Percentiles rank a stretch among this genome's conserved stretches.
Conservation (phyloP, 2,888 invertebrate species). For the Ceriagrion tenellum region DNA sequence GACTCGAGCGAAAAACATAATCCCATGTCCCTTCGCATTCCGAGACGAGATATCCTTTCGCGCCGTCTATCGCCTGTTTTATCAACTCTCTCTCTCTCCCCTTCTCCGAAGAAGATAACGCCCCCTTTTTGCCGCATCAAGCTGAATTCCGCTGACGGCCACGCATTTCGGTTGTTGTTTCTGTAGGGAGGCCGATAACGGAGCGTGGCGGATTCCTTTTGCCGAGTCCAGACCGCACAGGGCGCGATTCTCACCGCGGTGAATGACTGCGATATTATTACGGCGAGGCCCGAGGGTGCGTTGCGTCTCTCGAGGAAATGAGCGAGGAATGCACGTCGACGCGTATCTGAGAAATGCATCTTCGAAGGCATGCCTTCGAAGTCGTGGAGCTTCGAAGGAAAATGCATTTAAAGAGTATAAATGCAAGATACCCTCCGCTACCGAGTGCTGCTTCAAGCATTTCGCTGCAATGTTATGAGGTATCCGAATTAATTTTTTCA, state of each 20-base stretch:
- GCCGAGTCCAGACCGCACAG: background rate
- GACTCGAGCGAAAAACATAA: no score
- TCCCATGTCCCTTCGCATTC: no score
- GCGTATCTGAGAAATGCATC: background rate
- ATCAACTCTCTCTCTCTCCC: no score
- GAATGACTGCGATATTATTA: background rate
- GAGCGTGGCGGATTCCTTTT: background rate
- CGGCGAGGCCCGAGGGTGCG: background rate
- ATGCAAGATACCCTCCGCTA: no score
- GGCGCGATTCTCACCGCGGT: background rate
- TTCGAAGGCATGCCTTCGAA: background rate
- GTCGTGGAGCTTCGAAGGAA: no score
- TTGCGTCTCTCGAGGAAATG: background rate
- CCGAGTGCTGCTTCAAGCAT: no score
- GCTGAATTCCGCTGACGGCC: background rate
- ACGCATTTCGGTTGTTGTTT: background rate
- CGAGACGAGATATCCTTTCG: no score
- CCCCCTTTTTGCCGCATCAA: background rate
- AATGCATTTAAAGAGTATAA: no score
- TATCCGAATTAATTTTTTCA: no score
- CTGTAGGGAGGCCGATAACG: background rate
- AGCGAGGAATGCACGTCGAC: background rate
- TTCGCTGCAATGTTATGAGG: no score
- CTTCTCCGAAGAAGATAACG: no score
- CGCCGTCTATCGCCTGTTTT: no score